Base-by-base conservation (phyloP, 2,888 invertebrate genomes). In the Napeogenes inachia region DNA sequence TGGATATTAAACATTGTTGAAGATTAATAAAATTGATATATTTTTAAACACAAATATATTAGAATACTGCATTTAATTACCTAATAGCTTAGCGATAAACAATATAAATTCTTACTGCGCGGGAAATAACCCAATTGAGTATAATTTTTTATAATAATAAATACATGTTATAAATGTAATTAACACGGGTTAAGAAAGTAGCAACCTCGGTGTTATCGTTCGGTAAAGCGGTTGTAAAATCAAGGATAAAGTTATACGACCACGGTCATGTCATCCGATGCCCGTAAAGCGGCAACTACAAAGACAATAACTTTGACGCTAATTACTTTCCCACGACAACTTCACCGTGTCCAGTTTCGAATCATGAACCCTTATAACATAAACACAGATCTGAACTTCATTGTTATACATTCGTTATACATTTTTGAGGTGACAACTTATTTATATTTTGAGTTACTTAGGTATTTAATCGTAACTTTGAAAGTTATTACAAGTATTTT, bases 191-290 rank as follows among this genome's bases (percentile, higher is more conserved):
- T 42, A 42, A 42, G 42, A 10, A 42, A 10, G 12, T 50, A 30
- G 21, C 50, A 50, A 50, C 30, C 21, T 50, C 10, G 50, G 21
- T 50, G 50, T 50, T 50, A 50, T 50, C 47, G 47, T 13, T 50
- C 2, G 50, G 30, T 30, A 30, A 50, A 50, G 30, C 50, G 50
- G 50, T 50, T 30, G 42, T 63, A 50, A 63, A 63, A 63, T 45
- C 35, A 59, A 61, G 56, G 59, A 57, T 56, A 59, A 56, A 60
- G 58, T 63, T 62, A 61, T 63, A 62, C 68, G 73, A 79, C 77
- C 82, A 76, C 85, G 80, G 82, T 84, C 78, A 71, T 75, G 79
- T 81, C 80, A 84, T 79, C 80, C 71, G 79, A 80, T 66, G 65
- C 67, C 80, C 76, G 80, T 73, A 74, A 76, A 77, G 78, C 78